phyloP scores from a whole-genome alignment of 2,113 vertebrate species.

The Barbus barbus region DNA sequence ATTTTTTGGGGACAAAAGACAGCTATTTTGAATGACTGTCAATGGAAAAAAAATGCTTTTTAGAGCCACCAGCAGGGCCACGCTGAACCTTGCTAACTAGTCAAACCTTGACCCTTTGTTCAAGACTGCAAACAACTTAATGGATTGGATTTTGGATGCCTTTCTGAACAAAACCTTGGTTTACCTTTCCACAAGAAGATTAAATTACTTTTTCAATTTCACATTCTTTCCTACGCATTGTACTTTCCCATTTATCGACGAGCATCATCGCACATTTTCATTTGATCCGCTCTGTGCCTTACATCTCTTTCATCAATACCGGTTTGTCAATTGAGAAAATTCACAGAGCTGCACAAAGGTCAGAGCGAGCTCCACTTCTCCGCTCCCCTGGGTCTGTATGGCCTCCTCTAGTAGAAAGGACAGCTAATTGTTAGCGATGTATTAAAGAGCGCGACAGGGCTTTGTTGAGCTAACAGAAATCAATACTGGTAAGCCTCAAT shows the following conservation, averaged over 20 bases:
- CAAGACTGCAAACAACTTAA: neutral
- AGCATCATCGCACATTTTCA: constrained; percentile 18
- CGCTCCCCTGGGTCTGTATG: constrained; percentile 11
- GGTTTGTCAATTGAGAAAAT: constrained; percentile 27
- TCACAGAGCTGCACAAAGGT: constrained; percentile 9
- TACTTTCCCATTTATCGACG: neutral
- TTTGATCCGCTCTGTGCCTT: neutral
- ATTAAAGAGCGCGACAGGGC: constrained; percentile 28
- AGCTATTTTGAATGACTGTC: too few species aligned
- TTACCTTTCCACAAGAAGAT: neutral
- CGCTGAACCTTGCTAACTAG: too few species aligned
- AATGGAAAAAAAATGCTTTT: too few species aligned
- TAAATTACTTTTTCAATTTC: constrained; percentile 17
- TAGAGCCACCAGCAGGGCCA: too few species aligned
- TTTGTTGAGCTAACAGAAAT: constrained; percentile 45
- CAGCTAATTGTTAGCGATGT: constrained; percentile 43
- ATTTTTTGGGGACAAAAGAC: too few species aligned
- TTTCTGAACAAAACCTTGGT: constrained; percentile 4
- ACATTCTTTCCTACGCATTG: neutral
- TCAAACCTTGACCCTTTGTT: too few species aligned
- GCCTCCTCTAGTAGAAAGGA: constrained; percentile 25
- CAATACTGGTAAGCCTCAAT: constrained; percentile 49
- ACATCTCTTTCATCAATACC: constrained; percentile 30
- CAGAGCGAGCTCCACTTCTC: neutral
- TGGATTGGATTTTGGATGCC: neutral